These are phyloP conservation scores for Anoplolepis gracilipes DNA, from an alignment of 1,140 invertebrate genomes.

Conservation along the genomic window DNA sequence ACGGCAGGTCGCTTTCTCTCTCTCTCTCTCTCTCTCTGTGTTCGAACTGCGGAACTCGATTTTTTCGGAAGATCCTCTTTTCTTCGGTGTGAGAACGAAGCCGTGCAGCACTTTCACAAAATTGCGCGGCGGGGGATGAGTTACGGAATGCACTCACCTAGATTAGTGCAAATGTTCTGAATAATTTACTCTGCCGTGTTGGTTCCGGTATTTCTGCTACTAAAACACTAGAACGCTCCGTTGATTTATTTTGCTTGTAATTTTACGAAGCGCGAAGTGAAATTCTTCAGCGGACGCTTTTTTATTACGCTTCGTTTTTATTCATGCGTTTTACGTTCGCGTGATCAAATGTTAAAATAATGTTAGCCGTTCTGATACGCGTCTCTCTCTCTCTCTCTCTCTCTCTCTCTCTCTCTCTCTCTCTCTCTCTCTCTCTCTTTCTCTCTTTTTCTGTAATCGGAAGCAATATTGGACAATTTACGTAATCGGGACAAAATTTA, in stretches of 20 bases:
- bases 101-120: neutral
- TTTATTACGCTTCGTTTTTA: neutral
- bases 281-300: neutral
- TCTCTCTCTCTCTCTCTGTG: neutral
- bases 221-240: neutral
- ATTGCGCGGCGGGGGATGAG: neutral
- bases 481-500: conserved; percentile 3
- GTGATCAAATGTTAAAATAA: conserved; percentile 4
- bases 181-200: neutral
- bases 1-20: no score
- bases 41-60: neutral
- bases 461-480: neutral
- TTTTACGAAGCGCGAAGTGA: neutral
- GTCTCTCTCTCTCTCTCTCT: no score
- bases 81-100: neutral
- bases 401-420: no score
- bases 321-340: neutral
- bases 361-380: no score
- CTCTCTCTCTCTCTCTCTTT: no score
- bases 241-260: neutral
- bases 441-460: neutral
- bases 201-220: neutral
- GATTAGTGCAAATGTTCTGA: conserved; percentile 12
- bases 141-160: conserved; percentile 23
- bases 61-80: neutral